These are phyloP conservation scores for Chaetorhynchus papuensis DNA, from an alignment of 2,113 vertebrate species.

Conservation along the genomic window DNA sequence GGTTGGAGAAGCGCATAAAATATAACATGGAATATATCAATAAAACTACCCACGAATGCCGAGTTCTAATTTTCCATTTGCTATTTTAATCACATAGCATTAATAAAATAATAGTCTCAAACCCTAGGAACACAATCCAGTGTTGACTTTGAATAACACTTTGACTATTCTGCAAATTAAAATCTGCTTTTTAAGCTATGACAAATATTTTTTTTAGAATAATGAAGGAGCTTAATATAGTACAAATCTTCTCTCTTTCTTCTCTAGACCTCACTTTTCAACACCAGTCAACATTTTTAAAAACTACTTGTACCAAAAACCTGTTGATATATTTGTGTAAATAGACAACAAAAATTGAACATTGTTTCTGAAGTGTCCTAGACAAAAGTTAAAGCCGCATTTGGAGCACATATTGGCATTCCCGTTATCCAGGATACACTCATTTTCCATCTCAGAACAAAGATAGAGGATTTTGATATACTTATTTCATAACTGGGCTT, in stretches of 20 bases:
- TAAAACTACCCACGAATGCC: background rate
- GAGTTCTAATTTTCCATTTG: background rate
- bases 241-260: background rate
- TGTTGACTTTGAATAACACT: conserved; percentile 8
- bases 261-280: background rate
- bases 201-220: conserved; percentile 28
- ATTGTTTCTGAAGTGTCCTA: background rate
- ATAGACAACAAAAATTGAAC: background rate
- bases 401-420: background rate
- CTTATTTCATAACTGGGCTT: background rate
- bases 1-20: background rate
- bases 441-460: background rate
- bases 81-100: conserved; percentile 14
- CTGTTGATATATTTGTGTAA: background rate
- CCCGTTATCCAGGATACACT: background rate
- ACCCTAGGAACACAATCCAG: background rate
- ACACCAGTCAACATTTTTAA: background rate
- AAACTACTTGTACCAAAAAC: background rate
- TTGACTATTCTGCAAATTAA: conserved; percentile 2
- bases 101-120: conserved; percentile 27
- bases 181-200: conserved; percentile 14
- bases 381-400: background rate
- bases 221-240: background rate
- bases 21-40: background rate
- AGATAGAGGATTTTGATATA: background rate